These are phyloP conservation scores for Lithophane ornitopus DNA, from an alignment of 2,888 invertebrate genomes.

Conservation along the genomic window DNA sequence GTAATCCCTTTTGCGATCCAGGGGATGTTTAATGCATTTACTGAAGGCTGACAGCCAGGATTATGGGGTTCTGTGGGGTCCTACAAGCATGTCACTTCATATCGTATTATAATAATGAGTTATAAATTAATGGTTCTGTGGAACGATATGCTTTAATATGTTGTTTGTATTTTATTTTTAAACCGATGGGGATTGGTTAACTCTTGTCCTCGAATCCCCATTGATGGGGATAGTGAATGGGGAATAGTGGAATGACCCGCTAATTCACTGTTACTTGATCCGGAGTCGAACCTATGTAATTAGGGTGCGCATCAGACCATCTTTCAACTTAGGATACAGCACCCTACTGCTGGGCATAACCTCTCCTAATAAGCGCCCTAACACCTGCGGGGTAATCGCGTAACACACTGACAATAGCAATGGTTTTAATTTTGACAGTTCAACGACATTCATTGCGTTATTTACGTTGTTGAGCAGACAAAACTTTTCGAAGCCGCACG, in stretches of 20 bases:
- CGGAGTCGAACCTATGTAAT: background rate
- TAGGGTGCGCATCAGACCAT: background rate
- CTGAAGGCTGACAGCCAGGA: conserved; percentile 26
- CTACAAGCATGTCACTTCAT: conserved; percentile 4
- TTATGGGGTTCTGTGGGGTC: conserved; percentile 21
- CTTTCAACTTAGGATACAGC: background rate
- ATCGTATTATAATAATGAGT: conserved; percentile 17
- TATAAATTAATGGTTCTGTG: background rate
- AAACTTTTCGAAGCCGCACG: too few species aligned
- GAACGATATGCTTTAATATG: background rate
- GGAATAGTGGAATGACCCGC: too few species aligned
- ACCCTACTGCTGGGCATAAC: background rate
- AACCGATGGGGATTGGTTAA: too few species aligned
- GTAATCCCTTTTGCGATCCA: conserved; percentile 27
- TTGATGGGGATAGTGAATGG: too few species aligned
- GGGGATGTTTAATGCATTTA: conserved; percentile 32
- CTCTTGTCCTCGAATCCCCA: too few species aligned
- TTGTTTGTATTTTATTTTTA: too few species aligned
- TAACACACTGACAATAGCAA: too few species aligned
- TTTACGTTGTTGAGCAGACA: too few species aligned
- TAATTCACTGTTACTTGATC: background rate
- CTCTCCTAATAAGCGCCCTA: background rate
- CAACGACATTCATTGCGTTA: too few species aligned
- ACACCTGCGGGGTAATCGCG: background rate
- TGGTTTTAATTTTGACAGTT: too few species aligned